Base-by-base conservation (phyloP, 2,113 vertebrate genomes). In the Zosterops pallidus region DNA sequence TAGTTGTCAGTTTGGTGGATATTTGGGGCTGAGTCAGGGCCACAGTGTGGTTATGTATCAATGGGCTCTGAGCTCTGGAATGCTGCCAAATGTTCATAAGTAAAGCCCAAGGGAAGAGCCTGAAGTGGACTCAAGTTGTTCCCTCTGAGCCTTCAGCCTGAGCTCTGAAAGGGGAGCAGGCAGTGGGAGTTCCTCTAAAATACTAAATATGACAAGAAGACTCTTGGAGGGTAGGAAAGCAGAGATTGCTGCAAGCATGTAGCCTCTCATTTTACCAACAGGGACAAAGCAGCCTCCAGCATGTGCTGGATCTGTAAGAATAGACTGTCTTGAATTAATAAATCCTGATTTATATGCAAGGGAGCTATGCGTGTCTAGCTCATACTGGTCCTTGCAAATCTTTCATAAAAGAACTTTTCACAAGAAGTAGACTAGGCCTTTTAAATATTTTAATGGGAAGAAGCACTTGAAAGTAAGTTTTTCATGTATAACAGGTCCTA, bases 321-420 rank as follows among this genome's bases (percentile, higher is more conserved):
- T 9, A 92, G 53, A 37, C 77, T 77, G 19, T 15, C 68, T 81
- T 81, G 49, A 90, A 85, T 76, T 93, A 95, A 85, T 90, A 64
- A 78, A 72, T 85, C 47, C 24, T 80, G 57, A 83, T 92, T 87
- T 86, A 87, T 70, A 80, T 72, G 74, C 75, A 75, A 69, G 52
- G 22, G 47, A 86, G 37, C 26, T 59, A 3, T 74, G 9, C 2
- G 1, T 89, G 35, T 57, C 47, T 82, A 56, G 74, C 41, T 78
- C 17, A 49, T 49, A n/a, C 20, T 59, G 23, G 29, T 50, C 56
- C 52, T 68, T 46, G 60, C 35, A 78, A 67, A 39, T 69, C 60
- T 83, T 92, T 84, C 29, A 67, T 89, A 59, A 87, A 89, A 87
- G 24, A 22, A n/a, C 17, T 89, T 63, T 67, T 74, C 56, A 59